Percentiles rank a stretch among this genome's conserved stretches.
Conservation (phyloP, 2,888 invertebrate genomes). For the Stramonita haemastoma region DNA sequence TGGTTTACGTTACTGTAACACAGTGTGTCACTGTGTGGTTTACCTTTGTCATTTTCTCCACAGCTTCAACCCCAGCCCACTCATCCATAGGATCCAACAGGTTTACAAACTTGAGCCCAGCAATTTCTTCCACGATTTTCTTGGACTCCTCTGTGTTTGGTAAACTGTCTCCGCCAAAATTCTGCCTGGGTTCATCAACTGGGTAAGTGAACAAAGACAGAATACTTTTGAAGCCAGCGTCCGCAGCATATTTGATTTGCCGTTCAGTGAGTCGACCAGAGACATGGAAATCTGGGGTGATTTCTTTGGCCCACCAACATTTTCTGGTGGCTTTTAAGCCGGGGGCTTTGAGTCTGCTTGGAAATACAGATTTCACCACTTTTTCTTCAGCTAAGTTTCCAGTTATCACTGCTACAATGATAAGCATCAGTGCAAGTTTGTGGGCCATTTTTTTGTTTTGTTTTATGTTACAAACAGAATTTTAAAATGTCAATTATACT, state of each 20-base stretch:
- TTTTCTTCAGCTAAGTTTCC: neutral
- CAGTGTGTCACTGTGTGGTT: no score
- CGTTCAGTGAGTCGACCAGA: conserved; percentile 66
- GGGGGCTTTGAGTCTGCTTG: conserved; percentile 50
- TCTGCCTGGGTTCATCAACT: conserved; percentile 44
- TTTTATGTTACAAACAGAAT: no score
- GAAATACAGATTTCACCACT: conserved; percentile 42
- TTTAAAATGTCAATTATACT: no score
- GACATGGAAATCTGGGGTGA: conserved; percentile 66
- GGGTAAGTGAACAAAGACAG: conserved; percentile 62
- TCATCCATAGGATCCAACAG: conserved; percentile 61
- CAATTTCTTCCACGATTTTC: conserved; percentile 53
- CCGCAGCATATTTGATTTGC: conserved; percentile 71
- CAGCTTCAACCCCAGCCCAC: conserved; percentile 62
- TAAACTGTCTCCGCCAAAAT: conserved; percentile 63
- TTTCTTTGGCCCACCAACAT: conserved; percentile 72
- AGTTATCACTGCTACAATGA: neutral
- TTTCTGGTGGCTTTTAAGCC: conserved; percentile 64
- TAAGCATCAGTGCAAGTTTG: neutral
- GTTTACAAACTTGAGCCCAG: conserved; percentile 60
- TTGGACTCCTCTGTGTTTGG: conserved; percentile 58
- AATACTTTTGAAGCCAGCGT: conserved; percentile 68
- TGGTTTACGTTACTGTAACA: no score
- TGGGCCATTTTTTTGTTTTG: no score
- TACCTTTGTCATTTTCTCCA: conserved; percentile 57